Evolutionary conservation across 2,113 vertebrate species (phyloP).

Genomic region (Diphyllodes magnificus): DNA sequence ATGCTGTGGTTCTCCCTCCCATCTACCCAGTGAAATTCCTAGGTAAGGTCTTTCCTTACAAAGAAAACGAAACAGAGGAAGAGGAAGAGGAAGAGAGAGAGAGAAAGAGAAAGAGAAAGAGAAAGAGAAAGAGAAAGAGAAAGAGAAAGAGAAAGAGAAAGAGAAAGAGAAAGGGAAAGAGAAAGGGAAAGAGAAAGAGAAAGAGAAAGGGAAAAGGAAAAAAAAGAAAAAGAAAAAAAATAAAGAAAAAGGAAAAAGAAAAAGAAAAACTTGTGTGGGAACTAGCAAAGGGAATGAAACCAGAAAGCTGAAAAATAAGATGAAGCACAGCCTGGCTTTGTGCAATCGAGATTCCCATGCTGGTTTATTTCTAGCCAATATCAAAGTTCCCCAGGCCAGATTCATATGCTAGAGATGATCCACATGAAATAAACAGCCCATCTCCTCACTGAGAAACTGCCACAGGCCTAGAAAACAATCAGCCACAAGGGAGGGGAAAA

Average conservation of each 20-base stretch:
- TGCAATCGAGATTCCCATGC: not conserved
- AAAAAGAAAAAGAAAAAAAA: no score
- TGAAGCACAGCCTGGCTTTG: not conserved
- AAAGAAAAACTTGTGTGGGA: fast-evolving
- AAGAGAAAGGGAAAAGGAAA: no score
- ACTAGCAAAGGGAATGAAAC: not conserved
- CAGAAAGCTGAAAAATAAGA: not conserved
- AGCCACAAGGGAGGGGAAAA: not conserved
- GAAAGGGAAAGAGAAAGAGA: no score
- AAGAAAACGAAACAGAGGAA: no score
- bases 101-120: not conserved
- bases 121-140: not conserved
- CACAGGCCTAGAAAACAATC: not conserved
- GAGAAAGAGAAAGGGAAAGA: no score
- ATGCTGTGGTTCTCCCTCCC: not conserved
- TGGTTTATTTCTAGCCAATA: not conserved
- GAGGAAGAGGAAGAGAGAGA: no score
- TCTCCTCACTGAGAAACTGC: not conserved
- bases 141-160: no score
- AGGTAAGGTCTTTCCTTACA: not conserved
- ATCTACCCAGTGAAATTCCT: not conserved
- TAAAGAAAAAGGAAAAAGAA: fast-evolving
- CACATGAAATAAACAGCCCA: not conserved
- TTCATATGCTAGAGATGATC: not conserved
- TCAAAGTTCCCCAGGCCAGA: not conserved